A percentile compares a stretch with the other conserved stretches of the same genome.
These are phyloP conservation scores for Pygmarrhopalites habei DNA, from an alignment of 1,140 invertebrate genomes.

Conservation along the genomic window DNA sequence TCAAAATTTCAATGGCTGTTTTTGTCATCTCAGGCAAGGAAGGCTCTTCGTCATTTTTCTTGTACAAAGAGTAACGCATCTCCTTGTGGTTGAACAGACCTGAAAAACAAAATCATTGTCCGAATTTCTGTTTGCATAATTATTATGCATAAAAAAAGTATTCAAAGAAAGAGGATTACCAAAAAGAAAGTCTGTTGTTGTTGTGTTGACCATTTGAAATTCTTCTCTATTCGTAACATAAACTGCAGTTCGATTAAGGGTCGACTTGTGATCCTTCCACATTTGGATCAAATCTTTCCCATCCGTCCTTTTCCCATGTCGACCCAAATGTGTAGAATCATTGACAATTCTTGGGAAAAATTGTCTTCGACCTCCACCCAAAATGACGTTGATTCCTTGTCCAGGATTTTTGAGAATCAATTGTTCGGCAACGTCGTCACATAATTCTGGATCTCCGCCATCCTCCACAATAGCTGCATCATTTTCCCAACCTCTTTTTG, in stretches of 20 bases:
- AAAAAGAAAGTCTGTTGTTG: conserved; percentile 9
- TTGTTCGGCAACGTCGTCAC: conserved; percentile 44
- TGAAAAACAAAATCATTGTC: too few species aligned
- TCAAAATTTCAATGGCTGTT: conserved; percentile 67
- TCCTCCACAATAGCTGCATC: conserved; percentile 32
- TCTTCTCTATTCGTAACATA: conserved; percentile 12
- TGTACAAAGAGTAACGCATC: conserved; percentile 40
- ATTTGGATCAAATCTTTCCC: conserved; percentile 38
- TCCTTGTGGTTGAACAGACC: conserved; percentile 38
- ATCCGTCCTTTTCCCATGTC: conserved; percentile 33
- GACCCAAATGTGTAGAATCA: conserved; percentile 45
- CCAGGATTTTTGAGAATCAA: conserved; percentile 41
- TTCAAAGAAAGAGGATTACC: too few species aligned
- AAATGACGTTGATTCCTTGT: conserved; percentile 43
- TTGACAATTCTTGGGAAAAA: conserved; percentile 57
- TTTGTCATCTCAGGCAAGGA: conserved; percentile 73
- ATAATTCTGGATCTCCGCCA: conserved; percentile 31
- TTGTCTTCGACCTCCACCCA: conserved; percentile 57
- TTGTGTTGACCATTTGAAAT: background rate
- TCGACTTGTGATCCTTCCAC: conserved; percentile 41
- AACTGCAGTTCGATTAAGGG: conserved; percentile 39
- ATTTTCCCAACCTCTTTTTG: conserved; percentile 43
- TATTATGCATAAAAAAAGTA: too few species aligned
- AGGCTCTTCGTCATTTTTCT: conserved; percentile 47
- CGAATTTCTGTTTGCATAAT: too few species aligned